Evolutionary conservation across 2,797 vertebrate species (phyloP).

Genomic region (Thaleichthys pacificus): DNA sequence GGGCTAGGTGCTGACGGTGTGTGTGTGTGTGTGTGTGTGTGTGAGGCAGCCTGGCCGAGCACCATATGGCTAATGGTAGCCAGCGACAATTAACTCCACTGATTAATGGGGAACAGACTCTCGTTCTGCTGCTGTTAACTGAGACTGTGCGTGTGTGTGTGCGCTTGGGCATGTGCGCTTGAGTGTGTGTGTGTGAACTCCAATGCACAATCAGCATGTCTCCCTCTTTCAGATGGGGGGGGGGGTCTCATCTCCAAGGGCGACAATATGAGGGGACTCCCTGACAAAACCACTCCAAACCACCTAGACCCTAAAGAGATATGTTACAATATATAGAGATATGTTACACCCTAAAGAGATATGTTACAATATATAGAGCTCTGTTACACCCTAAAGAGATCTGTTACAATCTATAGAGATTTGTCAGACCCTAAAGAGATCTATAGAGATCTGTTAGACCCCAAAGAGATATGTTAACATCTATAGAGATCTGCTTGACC

Average conservation of each 20-base stretch:
- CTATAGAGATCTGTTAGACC: too few species aligned
- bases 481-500: too few species aligned
- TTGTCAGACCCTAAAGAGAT: too few species aligned
- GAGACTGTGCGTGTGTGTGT: neutral
- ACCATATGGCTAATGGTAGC: conserved; percentile 99
- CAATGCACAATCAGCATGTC: conserved; percentile 63
- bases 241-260: neutral
- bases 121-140: conserved; percentile 80
- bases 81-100: conserved; percentile 92
- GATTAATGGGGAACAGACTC: conserved; percentile 97
- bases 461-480: too few species aligned
- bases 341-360: too few species aligned
- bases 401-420: too few species aligned
- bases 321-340: too few species aligned
- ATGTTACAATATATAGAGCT: too few species aligned
- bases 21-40: conserved; percentile 24
- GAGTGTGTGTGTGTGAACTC: conserved; percentile 12
- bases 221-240: conserved; percentile 33
- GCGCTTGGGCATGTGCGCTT: neutral
- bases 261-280: too few species aligned
- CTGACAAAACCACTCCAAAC: too few species aligned
- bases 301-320: too few species aligned
- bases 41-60: conserved; percentile 85
- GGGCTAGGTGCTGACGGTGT: neutral
- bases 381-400: too few species aligned